Evolutionary conservation across 37 sponge, comb jelly and placozoan species (phyloP), one percentile per base, ranked within the genome.

Genomic region (Mnemiopsis leidyi): DNA sequence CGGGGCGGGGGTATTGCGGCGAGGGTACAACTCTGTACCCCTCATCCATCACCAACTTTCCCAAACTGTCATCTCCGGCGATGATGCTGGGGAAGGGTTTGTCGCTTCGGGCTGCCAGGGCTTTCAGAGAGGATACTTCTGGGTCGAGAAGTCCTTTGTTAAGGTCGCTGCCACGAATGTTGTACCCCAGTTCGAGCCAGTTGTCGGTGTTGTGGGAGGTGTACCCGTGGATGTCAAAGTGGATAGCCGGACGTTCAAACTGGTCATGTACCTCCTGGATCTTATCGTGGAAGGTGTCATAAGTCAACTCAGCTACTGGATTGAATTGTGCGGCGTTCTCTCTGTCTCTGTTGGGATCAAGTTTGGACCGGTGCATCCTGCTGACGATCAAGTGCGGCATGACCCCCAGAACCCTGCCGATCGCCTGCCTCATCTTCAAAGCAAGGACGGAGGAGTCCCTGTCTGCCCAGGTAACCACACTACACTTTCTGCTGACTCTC

Each of bases 111-210:
- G 20, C 61, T 5, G 61, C 90, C 48, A 85, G 40, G 0, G 90
- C 90, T 85, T 39, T 85, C 0, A 85, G 38, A 0, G 61, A 40
- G 0, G 90, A 85, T 23, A 24, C 90, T 23, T 23, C 29, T 29
- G 40, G 61, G 29, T 85, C 35, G 0, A 85, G 61, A 7, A 32
- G 38, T 26, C 90, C 90, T n/a, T 38, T 3, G 30, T 85, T 85
- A 23, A 85, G 90, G 5, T 39, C 29, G 5, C 9, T 5, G 48
- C 61, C 61, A 1, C 24, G n/a, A 13, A 85, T n/a, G 30, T 85
- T 85, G 90, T 85, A 85, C 2, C 90, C 90, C 39, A 85, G 61
- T 40, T 40, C 61, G n/a, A 85, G 40, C 90, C 90, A 85, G 23
- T 85, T 40, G 29, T 85, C 90, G 23, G 35, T 40, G 26, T 38